Conservation (phyloP, 2,797 vertebrate genomes). For the Cercopithecus diana region DNA sequence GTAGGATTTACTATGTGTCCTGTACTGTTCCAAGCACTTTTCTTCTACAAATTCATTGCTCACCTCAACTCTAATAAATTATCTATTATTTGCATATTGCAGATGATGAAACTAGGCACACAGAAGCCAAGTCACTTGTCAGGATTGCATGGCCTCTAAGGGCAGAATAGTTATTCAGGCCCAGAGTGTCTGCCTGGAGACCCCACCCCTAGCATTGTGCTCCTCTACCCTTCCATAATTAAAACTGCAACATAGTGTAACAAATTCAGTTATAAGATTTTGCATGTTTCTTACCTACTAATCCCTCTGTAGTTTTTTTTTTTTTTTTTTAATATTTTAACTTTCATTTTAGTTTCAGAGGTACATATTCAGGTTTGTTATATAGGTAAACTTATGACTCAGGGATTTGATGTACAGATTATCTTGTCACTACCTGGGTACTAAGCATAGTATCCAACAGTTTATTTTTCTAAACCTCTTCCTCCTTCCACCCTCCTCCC, state of each 20-base stretch:
- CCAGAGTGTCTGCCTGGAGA: no score
- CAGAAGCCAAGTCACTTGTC: not conserved
- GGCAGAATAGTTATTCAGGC: not conserved
- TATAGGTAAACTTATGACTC: not conserved
- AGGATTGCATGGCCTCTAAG: not conserved
- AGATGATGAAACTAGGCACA: not conserved
- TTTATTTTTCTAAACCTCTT: not conserved
- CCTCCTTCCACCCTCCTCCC: not conserved
- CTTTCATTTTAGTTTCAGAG: not conserved
- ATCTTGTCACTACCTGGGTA: not conserved
- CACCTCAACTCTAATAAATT: not conserved
- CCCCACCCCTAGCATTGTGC: accelerated
- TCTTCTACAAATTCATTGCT: not conserved
- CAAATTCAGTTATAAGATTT: not conserved
- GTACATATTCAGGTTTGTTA: not conserved
- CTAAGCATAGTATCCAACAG: not conserved
- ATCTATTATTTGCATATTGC: not conserved
- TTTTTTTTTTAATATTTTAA: not conserved
- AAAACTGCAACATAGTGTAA: not conserved
- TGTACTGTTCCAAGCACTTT: not conserved
- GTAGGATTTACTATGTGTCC: not conserved
- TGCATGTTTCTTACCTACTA: not conserved
- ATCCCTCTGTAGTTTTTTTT: not conserved
- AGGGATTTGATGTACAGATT: not conserved
- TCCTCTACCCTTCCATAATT: not conserved